Evolutionary conservation across 2,797 vertebrate genomes (phyloP).

Genomic region (Sebastes dallii): DNA sequence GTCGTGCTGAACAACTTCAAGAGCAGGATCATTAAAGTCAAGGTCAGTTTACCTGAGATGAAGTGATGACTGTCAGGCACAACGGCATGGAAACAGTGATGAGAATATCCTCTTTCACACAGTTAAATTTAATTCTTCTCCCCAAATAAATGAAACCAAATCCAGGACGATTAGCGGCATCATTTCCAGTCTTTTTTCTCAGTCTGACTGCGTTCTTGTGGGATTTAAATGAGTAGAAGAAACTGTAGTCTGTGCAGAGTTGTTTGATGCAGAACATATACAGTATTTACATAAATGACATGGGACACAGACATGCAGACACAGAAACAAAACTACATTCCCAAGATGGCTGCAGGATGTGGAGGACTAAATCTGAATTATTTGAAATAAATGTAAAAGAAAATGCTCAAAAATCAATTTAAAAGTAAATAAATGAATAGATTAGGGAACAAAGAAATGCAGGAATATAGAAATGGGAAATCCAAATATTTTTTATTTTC

Average conservation of each 20-base stretch:
- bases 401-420: background rate
- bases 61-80: background rate
- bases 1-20: slow-evolving; percentile 96
- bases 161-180: background rate
- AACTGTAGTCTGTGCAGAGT: background rate
- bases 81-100: background rate
- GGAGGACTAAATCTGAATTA: background rate
- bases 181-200: background rate
- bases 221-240: slow-evolving; percentile 15
- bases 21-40: slow-evolving; percentile 98
- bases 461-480: background rate
- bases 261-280: background rate
- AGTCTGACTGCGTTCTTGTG: background rate
- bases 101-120: background rate
- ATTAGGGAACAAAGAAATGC: background rate
- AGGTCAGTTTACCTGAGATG: slow-evolving; percentile 78
- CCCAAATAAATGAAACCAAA: background rate
- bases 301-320: background rate
- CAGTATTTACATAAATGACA: slow-evolving; percentile 16
- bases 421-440: too few species aligned
- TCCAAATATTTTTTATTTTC: too few species aligned
- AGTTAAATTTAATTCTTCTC: background rate
- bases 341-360: background rate
- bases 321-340: background rate
- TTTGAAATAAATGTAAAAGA: background rate